Evolutionary conservation across 2,888 invertebrate species (phyloP).

Genomic region (Gisinianus flammeolus): DNA sequence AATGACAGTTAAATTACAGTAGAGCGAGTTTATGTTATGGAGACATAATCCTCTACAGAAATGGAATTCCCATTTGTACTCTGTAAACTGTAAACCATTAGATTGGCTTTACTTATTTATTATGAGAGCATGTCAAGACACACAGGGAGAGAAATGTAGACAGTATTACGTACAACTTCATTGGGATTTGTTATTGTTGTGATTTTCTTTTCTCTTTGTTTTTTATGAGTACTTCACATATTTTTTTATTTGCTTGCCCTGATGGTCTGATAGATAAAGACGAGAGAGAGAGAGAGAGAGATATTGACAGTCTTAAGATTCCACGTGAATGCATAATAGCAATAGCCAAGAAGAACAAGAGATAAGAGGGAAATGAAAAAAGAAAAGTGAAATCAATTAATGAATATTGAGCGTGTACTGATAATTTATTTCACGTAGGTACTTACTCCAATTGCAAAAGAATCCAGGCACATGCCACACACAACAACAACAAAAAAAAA

Average conservation of each 20-base stretch:
- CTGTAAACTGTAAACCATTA: too few relatives aligned
- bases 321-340: neutral
- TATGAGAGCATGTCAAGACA: too few relatives aligned
- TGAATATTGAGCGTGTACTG: neutral
- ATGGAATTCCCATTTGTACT: too few relatives aligned
- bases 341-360: neutral
- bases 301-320: neutral
- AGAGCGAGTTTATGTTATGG: too few relatives aligned
- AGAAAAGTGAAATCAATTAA: neutral
- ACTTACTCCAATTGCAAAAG: neutral
- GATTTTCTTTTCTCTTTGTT: neutral
- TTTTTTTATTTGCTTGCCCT: neutral
- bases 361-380: neutral
- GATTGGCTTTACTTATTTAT: too few relatives aligned
- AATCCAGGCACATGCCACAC: neutral
- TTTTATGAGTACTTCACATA: neutral
- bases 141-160: neutral
- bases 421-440: neutral
- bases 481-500: neutral
- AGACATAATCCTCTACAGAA: too few relatives aligned
- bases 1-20: too few relatives aligned
- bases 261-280: neutral
- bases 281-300: too few relatives aligned
- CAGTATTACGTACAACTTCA: too few relatives aligned
- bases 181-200: too few relatives aligned